These are phyloP conservation scores for Holotrichia oblita DNA, from an alignment of 1,140 invertebrate genomes.

Conservation along the genomic window DNA sequence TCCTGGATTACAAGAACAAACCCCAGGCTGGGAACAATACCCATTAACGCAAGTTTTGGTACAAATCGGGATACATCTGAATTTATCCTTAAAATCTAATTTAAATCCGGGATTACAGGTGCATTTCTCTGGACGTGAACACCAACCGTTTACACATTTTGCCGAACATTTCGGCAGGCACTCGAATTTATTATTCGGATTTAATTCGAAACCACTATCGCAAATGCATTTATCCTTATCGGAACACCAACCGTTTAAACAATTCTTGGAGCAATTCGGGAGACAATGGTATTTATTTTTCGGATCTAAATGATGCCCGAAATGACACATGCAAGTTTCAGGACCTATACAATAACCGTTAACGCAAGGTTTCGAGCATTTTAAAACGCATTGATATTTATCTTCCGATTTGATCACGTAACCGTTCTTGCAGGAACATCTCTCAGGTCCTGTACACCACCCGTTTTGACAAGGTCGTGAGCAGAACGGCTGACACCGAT, in stretches of 20 bases:
- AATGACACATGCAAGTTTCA: constrained; percentile 55
- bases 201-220: constrained; percentile 50
- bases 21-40: constrained; percentile 43
- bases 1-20: constrained; percentile 44
- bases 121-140: constrained; percentile 60
- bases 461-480: constrained; percentile 64
- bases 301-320: background rate
- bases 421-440: constrained; percentile 61
- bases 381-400: constrained; percentile 62
- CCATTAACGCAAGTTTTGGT: constrained; percentile 47
- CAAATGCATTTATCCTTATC: constrained; percentile 68
- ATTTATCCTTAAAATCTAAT: constrained; percentile 27
- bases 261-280: constrained; percentile 59
- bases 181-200: constrained; percentile 39
- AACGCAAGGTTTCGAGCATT: constrained; percentile 48
- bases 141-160: constrained; percentile 65
- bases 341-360: constrained; percentile 52
- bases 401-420: constrained; percentile 50
- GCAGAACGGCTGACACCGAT: constrained; percentile 66
- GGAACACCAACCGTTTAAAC: constrained; percentile 66
- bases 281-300: constrained; percentile 52
- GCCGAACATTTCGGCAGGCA: constrained; percentile 63
- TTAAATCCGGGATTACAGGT: constrained; percentile 20
- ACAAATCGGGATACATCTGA: constrained; percentile 44
- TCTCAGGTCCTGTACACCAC: constrained; percentile 54